Percentiles rank a stretch among this genome's conserved stretches.
These are phyloP conservation scores for Leptinotarsa peninsularis DNA, from an alignment of 2,888 invertebrate genomes.

Conservation along the genomic window DNA sequence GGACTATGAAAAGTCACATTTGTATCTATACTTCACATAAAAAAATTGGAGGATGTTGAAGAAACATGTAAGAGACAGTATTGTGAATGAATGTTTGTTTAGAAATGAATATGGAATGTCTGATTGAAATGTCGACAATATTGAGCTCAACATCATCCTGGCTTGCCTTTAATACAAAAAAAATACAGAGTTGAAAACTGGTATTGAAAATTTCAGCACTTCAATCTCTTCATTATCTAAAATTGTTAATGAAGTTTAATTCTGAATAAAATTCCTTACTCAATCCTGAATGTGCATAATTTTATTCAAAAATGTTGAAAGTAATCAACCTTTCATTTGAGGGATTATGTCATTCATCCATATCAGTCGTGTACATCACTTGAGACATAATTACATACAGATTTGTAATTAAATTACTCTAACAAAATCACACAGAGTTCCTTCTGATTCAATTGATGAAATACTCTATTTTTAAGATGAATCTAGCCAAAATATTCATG, in stretches of 20 bases:
- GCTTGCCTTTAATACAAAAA: neutral
- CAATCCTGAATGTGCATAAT: slow-evolving; percentile 15
- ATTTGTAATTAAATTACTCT: too few species aligned
- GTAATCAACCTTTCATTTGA: neutral
- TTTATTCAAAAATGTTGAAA: neutral
- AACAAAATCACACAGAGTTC: too few species aligned
- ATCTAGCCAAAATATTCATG: too few species aligned
- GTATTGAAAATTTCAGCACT: neutral
- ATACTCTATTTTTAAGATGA: too few species aligned
- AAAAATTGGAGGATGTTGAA: neutral
- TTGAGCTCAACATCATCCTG: slow-evolving; percentile 5
- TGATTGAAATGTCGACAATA: neutral
- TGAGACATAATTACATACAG: too few species aligned
- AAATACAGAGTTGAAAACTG: neutral
- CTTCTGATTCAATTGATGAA: too few species aligned
- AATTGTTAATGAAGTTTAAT: too few species aligned
- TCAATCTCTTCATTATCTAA: neutral
- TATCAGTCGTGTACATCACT: neutral
- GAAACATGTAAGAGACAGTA: neutral
- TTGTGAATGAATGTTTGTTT: neutral
- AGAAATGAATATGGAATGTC: neutral
- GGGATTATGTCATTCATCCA: neutral
- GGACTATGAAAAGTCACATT: neutral
- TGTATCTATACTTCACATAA: too few species aligned
- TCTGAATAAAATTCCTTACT: neutral